phyloP scores from a whole-genome alignment of 92 coral and sea anemone genomes.

The Bergia sp. region DNA sequence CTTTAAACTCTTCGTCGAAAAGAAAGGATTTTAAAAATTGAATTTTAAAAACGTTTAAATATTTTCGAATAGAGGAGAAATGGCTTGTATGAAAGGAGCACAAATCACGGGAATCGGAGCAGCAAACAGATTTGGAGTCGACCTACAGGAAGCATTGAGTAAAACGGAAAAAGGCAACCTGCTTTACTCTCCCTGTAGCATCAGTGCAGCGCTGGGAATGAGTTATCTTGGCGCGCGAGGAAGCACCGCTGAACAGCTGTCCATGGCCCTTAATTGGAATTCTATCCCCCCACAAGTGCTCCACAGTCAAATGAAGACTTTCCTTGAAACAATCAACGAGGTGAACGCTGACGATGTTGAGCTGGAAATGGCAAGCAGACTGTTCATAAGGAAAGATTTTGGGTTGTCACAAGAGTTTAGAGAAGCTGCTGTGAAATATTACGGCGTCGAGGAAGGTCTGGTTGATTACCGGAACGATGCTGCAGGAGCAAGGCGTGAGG shows the following conservation, averaged over 20 bases:
- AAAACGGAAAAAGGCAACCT: conserved; percentile 31
- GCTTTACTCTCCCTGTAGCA: conserved; percentile 33
- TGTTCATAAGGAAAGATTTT: conserved; percentile 37
- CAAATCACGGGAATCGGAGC: conserved; percentile 28
- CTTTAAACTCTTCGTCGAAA: not conserved
- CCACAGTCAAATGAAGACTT: conserved; percentile 39
- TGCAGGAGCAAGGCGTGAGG: conserved; percentile 21
- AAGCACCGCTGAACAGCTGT: conserved; percentile 25
- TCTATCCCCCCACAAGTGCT: conserved; percentile 33
- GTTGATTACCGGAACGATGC: conserved; percentile 32
- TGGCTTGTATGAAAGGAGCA: conserved; percentile 13
- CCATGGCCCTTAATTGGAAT: conserved; percentile 31
- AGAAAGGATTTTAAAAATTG: not conserved
- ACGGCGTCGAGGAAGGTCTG: conserved; percentile 32
- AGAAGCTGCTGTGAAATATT: conserved; percentile 36
- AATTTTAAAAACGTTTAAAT: not conserved
- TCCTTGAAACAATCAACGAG: conserved; percentile 15
- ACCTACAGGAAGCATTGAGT: conserved; percentile 26
- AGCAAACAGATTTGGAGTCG: conserved; percentile 36
- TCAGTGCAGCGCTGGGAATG: conserved; percentile 36
- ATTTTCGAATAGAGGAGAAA: not conserved
- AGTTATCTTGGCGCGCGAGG: conserved; percentile 12
- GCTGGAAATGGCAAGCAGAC: conserved; percentile 36
- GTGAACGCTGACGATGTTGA: not conserved
- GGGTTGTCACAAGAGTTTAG: conserved; percentile 40